phyloP scores from a whole-genome alignment of 2,797 vertebrate species.

The Lophotriccus pileatus region DNA sequence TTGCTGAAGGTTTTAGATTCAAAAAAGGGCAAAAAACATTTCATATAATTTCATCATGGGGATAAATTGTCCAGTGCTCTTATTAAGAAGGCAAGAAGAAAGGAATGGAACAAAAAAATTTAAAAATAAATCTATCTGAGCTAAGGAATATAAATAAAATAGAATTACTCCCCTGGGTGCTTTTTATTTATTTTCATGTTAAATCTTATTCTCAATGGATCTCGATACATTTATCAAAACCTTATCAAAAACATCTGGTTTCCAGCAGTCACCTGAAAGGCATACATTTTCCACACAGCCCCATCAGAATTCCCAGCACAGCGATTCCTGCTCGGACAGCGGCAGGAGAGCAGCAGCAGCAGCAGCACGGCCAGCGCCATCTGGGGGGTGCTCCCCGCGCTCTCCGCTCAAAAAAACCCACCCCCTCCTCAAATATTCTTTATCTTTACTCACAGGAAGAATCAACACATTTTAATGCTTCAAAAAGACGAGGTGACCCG shows the following conservation, averaged over 20 bases:
- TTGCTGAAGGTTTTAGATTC: slow-evolving; percentile 63
- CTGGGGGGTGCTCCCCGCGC: slow-evolving; percentile 24
- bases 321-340: background rate
- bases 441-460: accelerated
- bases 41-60: slow-evolving; percentile 41
- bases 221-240: slow-evolving; percentile 40
- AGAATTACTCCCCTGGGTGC: slow-evolving; percentile 31
- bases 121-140: background rate
- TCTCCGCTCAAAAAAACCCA: no score
- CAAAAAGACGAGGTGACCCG: accelerated
- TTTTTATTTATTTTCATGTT: slow-evolving; percentile 51
- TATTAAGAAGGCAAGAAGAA: slow-evolving; percentile 19
- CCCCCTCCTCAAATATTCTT: accelerated
- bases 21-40: slow-evolving; percentile 62
- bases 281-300: background rate
- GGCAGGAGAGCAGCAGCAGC: background rate
- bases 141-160: slow-evolving; percentile 44
- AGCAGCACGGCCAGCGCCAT: slow-evolving; percentile 31
- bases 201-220: background rate
- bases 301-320: background rate
- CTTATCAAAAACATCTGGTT: slow-evolving; percentile 41
- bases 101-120: slow-evolving; percentile 14
- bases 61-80: slow-evolving; percentile 37
- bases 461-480: accelerated
- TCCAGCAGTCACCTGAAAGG: slow-evolving; percentile 1